Conservation (phyloP, 2,113 vertebrate species). For the Seriola dumerili region DNA sequence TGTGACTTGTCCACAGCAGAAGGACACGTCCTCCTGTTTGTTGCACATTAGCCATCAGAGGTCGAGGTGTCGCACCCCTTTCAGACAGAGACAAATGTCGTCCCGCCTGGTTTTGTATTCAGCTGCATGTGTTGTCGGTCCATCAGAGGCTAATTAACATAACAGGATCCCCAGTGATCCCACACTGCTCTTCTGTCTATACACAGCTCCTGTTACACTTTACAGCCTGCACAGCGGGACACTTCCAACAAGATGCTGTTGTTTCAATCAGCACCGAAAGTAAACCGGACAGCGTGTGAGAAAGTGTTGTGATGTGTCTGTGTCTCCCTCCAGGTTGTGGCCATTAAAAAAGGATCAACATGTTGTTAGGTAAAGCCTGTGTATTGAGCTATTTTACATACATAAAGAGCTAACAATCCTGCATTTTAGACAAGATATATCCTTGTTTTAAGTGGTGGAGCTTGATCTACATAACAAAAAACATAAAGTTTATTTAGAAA, state of each 20-base stretch:
- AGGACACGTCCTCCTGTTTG: constrained; percentile 66
- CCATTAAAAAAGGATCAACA: neutral
- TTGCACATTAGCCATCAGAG: constrained; percentile 65
- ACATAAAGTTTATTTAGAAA: neutral
- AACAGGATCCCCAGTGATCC: constrained; percentile 89
- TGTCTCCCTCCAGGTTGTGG: constrained; percentile 2
- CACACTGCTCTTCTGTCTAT: constrained; percentile 83
- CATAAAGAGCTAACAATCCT: too few relatives aligned
- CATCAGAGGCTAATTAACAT: constrained; percentile 96
- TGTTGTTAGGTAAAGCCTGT: neutral
- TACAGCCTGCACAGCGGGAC: constrained; percentile 68
- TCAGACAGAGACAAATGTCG: constrained; percentile 80
- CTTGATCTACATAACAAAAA: neutral
- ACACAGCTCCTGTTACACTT: constrained; percentile 86
- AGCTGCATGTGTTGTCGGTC: constrained; percentile 91
- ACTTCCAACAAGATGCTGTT: constrained; percentile 75
- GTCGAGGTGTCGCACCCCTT: constrained; percentile 77
- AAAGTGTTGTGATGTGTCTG: constrained; percentile 50
- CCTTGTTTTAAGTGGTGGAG: neutral
- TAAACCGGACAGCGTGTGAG: constrained; percentile 62
- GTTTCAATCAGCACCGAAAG: constrained; percentile 71
- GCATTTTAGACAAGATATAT: neutral
- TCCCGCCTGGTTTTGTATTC: constrained; percentile 86
- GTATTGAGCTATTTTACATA: neutral
- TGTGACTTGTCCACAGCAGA: constrained; percentile 26